Evolutionary conservation across 2,797 vertebrate species (phyloP), one percentile per base, ranked within the genome.

Genomic region (Parauchenoglanis ngamensis): DNA sequence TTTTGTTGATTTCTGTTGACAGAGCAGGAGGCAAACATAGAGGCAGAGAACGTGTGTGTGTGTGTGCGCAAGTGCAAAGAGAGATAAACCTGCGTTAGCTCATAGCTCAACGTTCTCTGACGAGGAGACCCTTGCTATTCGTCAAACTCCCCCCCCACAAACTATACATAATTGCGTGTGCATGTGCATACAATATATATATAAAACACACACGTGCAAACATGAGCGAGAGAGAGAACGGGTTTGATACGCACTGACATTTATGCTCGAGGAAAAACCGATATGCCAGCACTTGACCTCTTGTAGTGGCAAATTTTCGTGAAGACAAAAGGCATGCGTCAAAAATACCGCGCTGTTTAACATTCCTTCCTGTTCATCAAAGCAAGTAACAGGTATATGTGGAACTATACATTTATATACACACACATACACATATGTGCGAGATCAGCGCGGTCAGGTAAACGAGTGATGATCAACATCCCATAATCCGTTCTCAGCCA

Each of bases 241-340:
- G 17, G 77, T 59, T 40, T 57, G 19, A 79, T 59, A 35, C 25
- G 31, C 19, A 40, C 4, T 40, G 77, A 79, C 54, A 57, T 79
- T 79, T 35, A 79, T 11, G 8, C 56, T 23, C 4, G 2, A 59
- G 4, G 31, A 59, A 59, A 79, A 57, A 23, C 19, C 3, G 76
- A 59, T 79, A 59, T 35, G 31, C 54, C 77, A 44, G 35, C 21
- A n/a, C 57, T 63, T 63, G 78, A 81, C 78, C 57, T 81, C 78
- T 78, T 35, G n/a, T 35, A n/a, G 25, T 44, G 15, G 46, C 44
- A 49, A 49, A 13, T 46, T 75, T 49, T 75, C 49, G 40, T 13
- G 4, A 23, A 52, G 6, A 76, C 23, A 49, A 49, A 25, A 73
- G 10, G 17, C 35, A 25, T 3, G 4, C n/a, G 73, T 15, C 4